Evolutionary conservation across 2,888 invertebrate species (phyloP), one percentile per base, ranked within the genome.

Genomic region (Chaitophorus viminalis): DNA sequence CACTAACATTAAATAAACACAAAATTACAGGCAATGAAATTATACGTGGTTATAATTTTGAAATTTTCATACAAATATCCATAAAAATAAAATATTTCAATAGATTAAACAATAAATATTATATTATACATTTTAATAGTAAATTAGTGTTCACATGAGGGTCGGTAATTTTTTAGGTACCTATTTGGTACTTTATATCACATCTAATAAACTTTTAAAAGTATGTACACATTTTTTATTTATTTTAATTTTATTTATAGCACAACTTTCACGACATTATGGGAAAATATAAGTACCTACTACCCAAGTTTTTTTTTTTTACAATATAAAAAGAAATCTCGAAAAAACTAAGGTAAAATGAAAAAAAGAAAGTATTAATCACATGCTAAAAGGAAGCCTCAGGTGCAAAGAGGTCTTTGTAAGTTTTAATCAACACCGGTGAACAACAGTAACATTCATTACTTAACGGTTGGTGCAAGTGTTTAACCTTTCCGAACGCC

Each of bases 341-440:
- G 31, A 75, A 29, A 14, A 52, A 68, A 68, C 46, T 68, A 68
- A 46, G 25, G n/a, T 68, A 84, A 84, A 84, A 84, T 21, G 46
- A 70, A 81, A 70, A n/a, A 81, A n/a, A 70, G 39, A 46, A 65
- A 85, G 52, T 68, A 77, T 85, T 85, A 85, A 85, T 85, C 46
- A 85, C 84, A 77, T 33, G 68, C 84, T 85, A 77, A 85, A 77
- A 77, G 68, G 84, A 52, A 77, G 84, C 60, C 87, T 87, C 87
- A 87, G 87, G 87, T 87, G 87, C 46, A 81, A 87, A 87, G n/a
- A 81, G 79, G 74, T 81, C 72, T 85, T 87, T 87, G 72, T 65
- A 65, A 65, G 87, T 81, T 87, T 87, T 87, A 87, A 87, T 87
- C 87, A 87, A 81, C 87, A 81, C 87, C 87, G 14, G 87, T n/a